phyloP scores from a whole-genome alignment of 2,888 invertebrate genomes.

The Polymixis flavicincta region DNA sequence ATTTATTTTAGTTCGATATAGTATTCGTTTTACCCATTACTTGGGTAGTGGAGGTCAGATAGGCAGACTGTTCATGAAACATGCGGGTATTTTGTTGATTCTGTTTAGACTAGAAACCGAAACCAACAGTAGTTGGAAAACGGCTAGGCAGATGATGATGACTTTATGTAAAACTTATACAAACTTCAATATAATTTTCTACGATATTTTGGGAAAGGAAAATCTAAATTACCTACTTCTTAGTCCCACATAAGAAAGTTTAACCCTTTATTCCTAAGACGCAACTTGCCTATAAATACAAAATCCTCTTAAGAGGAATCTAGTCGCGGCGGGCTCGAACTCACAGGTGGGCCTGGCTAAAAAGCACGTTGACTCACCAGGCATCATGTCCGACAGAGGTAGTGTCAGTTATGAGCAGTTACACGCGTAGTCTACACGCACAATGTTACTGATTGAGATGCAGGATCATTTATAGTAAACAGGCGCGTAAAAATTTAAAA shows the following conservation, averaged over 20 bases:
- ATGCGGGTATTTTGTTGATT: not conserved
- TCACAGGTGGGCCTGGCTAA: too few species aligned
- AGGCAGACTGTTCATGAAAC: not conserved
- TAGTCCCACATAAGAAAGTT: not conserved
- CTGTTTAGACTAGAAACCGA: not conserved
- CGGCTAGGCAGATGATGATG: not conserved
- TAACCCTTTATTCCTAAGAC: not conserved
- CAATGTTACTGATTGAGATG: too few species aligned
- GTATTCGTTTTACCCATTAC: not conserved
- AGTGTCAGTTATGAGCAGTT: too few species aligned
- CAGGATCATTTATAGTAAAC: too few species aligned
- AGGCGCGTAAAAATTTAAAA: too few species aligned
- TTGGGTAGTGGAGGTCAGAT: not conserved
- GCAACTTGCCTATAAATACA: conserved; percentile 9
- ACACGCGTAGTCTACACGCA: too few species aligned
- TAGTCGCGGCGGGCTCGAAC: too few species aligned
- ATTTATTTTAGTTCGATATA: not conserved
- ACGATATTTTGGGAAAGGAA: not conserved
- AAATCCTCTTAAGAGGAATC: conserved; percentile 25
- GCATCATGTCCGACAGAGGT: too few species aligned
- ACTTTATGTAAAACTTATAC: not conserved
- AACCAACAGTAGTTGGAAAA: not conserved
- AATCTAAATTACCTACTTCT: too few species aligned
- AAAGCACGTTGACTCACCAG: too few species aligned
- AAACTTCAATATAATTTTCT: not conserved